These are phyloP conservation scores for Hylaea fasciaria DNA, from an alignment of 2,888 invertebrate species.

Conservation along the genomic window DNA sequence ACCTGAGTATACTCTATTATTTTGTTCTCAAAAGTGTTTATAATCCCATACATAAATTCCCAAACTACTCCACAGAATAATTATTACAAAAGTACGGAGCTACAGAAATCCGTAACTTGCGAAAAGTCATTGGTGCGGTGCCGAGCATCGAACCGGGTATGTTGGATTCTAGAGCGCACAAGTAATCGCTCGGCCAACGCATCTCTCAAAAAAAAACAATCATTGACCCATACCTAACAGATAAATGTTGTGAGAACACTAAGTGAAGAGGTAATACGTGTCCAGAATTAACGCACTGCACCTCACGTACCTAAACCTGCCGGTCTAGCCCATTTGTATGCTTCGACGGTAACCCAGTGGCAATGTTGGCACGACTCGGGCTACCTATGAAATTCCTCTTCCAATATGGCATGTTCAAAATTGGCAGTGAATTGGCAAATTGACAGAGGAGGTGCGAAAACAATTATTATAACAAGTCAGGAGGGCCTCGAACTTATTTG, in stretches of 20 bases:
- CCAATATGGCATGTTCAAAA: not conserved
- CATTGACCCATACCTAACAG: not conserved
- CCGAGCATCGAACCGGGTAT: too few relatives aligned
- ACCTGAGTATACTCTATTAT: too few relatives aligned
- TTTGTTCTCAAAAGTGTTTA: too few relatives aligned
- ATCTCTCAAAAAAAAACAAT: not conserved
- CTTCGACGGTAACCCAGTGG: slow-evolving; percentile 1
- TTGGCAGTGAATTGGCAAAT: slow-evolving; percentile 2
- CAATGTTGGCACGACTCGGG: slow-evolving; percentile 19
- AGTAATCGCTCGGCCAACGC: too few relatives aligned
- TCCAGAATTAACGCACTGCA: slow-evolving; percentile 1
- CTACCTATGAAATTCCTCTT: too few relatives aligned
- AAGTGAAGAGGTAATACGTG: slow-evolving; percentile 1
- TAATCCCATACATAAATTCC: too few relatives aligned
- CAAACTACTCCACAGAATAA: too few relatives aligned
- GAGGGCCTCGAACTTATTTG: not conserved
- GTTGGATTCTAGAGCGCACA: too few relatives aligned
- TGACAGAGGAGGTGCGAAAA: slow-evolving; percentile 10
- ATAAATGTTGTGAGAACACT: slow-evolving; percentile 8
- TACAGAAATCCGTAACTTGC: too few relatives aligned
- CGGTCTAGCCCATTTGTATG: slow-evolving; percentile 9
- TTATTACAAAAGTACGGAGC: too few relatives aligned
- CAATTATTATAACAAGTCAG: too few relatives aligned
- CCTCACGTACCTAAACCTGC: not conserved
- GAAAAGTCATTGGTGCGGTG: too few relatives aligned